phyloP scores from a whole-genome alignment of 1,140 invertebrate species.

The Branchinecta lindahli region DNA sequence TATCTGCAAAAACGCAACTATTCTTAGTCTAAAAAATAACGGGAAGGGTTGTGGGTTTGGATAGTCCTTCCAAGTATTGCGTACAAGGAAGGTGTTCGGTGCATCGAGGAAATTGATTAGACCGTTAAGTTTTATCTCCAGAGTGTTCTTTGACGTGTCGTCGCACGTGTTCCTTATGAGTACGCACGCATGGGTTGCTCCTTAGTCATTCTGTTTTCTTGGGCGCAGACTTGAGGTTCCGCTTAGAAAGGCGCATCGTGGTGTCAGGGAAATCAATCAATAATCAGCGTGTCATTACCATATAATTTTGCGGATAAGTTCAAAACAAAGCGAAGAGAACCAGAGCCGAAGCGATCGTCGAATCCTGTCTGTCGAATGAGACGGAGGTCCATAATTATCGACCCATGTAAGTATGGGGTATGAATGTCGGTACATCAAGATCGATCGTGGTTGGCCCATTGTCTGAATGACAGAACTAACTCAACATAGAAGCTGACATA shows the following conservation, averaged over 20 bases:
- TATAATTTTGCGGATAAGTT: conserved; percentile 7
- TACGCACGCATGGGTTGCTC: too few relatives aligned
- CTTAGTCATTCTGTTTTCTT: too few relatives aligned
- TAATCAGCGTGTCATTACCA: not conserved
- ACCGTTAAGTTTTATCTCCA: too few relatives aligned
- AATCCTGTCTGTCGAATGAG: not conserved
- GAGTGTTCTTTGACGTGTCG: too few relatives aligned
- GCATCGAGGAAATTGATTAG: too few relatives aligned
- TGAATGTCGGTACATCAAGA: conserved; percentile 10
- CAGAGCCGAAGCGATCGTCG: conserved; percentile 1
- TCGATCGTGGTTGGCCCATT: not conserved
- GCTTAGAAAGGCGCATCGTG: not conserved
- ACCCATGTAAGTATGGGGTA: conserved; percentile 1
- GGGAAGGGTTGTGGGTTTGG: too few relatives aligned
- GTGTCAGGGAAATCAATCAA: conserved; percentile 9
- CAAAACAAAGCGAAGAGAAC: conserved; percentile 9
- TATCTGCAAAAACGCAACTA: too few relatives aligned
- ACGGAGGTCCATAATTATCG: not conserved
- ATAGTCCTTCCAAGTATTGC: too few relatives aligned
- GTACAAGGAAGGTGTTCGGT: too few relatives aligned
- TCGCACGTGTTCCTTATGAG: too few relatives aligned
- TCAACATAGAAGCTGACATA: conserved; percentile 3
- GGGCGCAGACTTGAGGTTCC: not conserved
- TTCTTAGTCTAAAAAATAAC: too few relatives aligned
- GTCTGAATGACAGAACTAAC: conserved; percentile 6